These are phyloP conservation scores for Xiphorhynchus erythropygius DNA, from an alignment of 2,797 vertebrate genomes.

Conservation along the genomic window DNA sequence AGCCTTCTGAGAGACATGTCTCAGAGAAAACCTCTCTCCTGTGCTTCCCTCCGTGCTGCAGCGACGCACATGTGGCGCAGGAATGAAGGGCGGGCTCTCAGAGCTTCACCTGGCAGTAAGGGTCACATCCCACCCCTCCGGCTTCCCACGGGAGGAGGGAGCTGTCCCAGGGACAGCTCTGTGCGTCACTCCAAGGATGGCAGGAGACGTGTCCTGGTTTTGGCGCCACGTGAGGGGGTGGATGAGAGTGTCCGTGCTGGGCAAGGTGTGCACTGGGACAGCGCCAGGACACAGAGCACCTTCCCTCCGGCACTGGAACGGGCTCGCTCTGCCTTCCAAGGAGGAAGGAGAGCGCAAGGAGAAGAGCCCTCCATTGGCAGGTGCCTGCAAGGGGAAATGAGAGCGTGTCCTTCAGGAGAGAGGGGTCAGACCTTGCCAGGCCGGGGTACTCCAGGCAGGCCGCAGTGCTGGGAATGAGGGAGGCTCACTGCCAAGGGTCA, in stretches of 20 bases:
- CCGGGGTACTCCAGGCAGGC: not conserved
- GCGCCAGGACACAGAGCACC: slow-evolving; percentile 25
- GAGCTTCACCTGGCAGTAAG: not conserved
- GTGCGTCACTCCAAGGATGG: not conserved
- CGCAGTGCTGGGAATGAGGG: not conserved
- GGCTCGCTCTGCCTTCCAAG: not conserved
- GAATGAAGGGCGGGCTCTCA: not conserved
- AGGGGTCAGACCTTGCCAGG: not conserved
- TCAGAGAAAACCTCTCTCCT: not conserved
- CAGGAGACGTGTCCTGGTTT: not conserved
- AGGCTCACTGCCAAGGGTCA: not conserved
- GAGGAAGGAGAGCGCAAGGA: slow-evolving; percentile 3
- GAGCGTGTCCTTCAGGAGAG: not conserved
- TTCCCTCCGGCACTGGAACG: not conserved
- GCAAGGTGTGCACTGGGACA: not conserved
- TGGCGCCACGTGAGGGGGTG: rapidly evolving
- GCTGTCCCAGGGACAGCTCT: not conserved
- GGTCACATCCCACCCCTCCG: rapidly evolving
- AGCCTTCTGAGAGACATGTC: not conserved
- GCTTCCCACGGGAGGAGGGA: not conserved
- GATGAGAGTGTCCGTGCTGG: rapidly evolving
- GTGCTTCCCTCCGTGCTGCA: rapidly evolving
- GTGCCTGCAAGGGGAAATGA: not conserved
- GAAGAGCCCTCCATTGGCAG: slow-evolving; percentile 4
- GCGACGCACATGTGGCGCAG: rapidly evolving